Conservation (phyloP, 1,140 invertebrate species). For the Diplogasteroides magnus region DNA sequence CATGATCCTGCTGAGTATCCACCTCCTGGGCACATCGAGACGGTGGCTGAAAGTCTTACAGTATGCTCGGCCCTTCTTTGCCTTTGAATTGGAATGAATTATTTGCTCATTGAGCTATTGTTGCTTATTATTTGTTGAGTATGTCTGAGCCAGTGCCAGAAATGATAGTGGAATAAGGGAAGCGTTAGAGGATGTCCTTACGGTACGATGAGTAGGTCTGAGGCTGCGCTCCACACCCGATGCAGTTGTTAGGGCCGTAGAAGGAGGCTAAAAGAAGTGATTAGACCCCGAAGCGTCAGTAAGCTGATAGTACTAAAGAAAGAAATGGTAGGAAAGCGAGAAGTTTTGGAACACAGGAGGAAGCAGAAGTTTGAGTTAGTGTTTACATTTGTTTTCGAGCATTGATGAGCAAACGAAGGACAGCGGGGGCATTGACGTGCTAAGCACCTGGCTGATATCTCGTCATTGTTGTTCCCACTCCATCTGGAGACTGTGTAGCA, state of each 20-base stretch:
- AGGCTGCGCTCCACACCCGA: background rate
- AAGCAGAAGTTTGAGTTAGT: background rate
- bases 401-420: background rate
- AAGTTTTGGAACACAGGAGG: background rate
- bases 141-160: no score
- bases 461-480: no score
- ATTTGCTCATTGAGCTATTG: no score
- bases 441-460: background rate
- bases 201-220: background rate
- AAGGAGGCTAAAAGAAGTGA: conserved; percentile 14
- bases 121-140: no score
- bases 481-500: no score
- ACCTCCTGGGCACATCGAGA: conserved; percentile 40
- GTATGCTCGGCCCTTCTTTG: no score
- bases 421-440: background rate
- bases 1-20: conserved; percentile 41
- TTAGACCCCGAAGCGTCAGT: no score
- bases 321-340: background rate
- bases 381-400: background rate
- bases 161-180: background rate
- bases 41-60: conserved; percentile 14
- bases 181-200: background rate
- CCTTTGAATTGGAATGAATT: conserved; percentile 5
- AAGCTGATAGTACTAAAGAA: background rate
- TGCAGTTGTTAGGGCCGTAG: background rate